Evolutionary conservation across 2,797 vertebrate species (phyloP).

Genomic region (Masticophis lateralis): DNA sequence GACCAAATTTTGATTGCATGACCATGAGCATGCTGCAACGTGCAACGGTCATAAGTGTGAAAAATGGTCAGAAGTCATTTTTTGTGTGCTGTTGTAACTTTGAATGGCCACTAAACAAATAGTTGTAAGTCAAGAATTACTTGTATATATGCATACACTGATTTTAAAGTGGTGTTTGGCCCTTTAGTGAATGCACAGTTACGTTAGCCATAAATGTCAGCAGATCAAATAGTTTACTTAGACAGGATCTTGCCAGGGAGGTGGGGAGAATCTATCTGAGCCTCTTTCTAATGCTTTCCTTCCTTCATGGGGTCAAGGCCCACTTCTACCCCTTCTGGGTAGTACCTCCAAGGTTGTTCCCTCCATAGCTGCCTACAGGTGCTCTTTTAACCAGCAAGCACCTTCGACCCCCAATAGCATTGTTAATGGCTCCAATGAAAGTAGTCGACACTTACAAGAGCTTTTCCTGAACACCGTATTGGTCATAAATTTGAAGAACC

Average conservation of each 20-base stretch:
- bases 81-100: not conserved
- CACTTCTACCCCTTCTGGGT: not conserved
- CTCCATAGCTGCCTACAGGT: not conserved
- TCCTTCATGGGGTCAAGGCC: too few species aligned
- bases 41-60: not conserved
- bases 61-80: not conserved
- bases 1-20: not conserved
- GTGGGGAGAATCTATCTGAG: not conserved
- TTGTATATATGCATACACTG: too few species aligned
- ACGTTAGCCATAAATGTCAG: too few species aligned
- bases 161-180: too few species aligned
- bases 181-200: too few species aligned
- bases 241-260: not conserved
- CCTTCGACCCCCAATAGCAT: not conserved
- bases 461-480: constrained; percentile 92
- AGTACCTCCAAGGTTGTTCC: not conserved
- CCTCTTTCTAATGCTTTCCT: not conserved
- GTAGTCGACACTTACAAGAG: constrained; percentile 82
- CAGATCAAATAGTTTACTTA: not conserved
- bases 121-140: not conserved
- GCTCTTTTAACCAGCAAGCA: not conserved
- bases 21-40: not conserved
- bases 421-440: not conserved
- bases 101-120: not conserved
- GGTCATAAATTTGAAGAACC: constrained; percentile 98